Evolutionary conservation across 2,888 invertebrate species (phyloP), one percentile per base, ranked within the genome.

Genomic region (Ligdia adustata): DNA sequence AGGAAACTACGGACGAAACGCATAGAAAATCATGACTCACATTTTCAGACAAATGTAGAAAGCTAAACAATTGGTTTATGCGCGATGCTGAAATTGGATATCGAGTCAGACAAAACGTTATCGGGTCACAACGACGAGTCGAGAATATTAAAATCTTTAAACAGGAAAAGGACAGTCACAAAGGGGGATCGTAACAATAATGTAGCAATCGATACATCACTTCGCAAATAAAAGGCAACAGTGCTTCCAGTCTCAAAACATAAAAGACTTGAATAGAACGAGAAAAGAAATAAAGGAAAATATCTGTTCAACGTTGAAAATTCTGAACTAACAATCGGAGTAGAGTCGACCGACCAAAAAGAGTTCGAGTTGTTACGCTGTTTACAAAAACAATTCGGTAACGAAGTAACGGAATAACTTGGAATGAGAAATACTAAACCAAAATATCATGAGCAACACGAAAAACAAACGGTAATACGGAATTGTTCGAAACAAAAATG

Each of bases 371-470:
- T 64, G 66, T 72, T 69, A 61, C 63, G 52, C 55, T 79, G 79
- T 76, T 80, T 70, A 67, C 71, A 62, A 69, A 77, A 81, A 80
- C 73, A 79, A 77, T 79, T 69, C 61, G 44, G 72, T 70, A 72
- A 75, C 70, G 66, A 72, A 77, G 72, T 75, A 72, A 68, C 67
- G 65, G 63, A 80, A 78, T 75, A 80, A 77, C 75, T 79, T 76
- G 61, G 64, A 65, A 75, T 66, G 64, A 63, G 60, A 76, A 77
- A 59, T 56, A 59, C 55, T 71, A 70, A 69, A 69, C 72, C 62
- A 60, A 75, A 82, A 80, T 75, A 81, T 74, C 69, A 76, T 71
- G 69, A 75, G 73, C 78, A 80, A 77, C 76, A 70, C 66, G 66
- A 72, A 75, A 75, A 76, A 75, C 72, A 75, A 79, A 73, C 66